Percentiles rank a stretch among this genome's conserved stretches.
These are phyloP conservation scores for Beris chalybata DNA, from an alignment of 2,888 invertebrate genomes.

Conservation along the genomic window DNA sequence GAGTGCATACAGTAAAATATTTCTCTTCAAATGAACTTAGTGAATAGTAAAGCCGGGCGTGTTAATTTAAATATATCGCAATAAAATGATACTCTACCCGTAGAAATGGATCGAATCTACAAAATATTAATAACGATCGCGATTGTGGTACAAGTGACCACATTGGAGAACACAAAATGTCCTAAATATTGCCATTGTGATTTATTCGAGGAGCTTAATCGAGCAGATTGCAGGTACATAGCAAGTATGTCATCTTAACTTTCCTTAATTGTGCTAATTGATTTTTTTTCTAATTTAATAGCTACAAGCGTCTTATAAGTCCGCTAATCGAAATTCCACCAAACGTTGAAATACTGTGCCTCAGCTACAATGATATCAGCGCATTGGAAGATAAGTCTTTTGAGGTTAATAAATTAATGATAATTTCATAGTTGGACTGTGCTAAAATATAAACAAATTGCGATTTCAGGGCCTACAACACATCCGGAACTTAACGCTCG, in stretches of 20 bases:
- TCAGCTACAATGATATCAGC: slow-evolving; percentile 65
- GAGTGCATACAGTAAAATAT: not conserved
- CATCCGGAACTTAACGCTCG: slow-evolving; percentile 48
- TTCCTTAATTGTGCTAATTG: slow-evolving; percentile 41
- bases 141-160: not conserved
- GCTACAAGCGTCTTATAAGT: slow-evolving; percentile 62
- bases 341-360: slow-evolving; percentile 63
- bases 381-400: slow-evolving; percentile 65
- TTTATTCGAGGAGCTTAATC: slow-evolving; percentile 47
- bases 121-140: not conserved
- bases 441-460: not conserved
- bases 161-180: slow-evolving; percentile 40
- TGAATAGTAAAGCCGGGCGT: not conserved
- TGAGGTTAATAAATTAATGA: slow-evolving; percentile 56
- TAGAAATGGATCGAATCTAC: slow-evolving; percentile 11
- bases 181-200: slow-evolving; percentile 52
- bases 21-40: not conserved
- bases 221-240: slow-evolving; percentile 51
- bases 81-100: not conserved
- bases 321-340: slow-evolving; percentile 63
- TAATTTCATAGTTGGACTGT: not conserved
- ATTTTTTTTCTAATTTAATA: slow-evolving; percentile 57
- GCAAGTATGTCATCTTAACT: no score
- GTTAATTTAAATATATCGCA: not conserved
- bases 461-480: slow-evolving; percentile 46